Base-by-base conservation (phyloP, 2,113 vertebrate genomes). In the Leucopsar rothschildi region DNA sequence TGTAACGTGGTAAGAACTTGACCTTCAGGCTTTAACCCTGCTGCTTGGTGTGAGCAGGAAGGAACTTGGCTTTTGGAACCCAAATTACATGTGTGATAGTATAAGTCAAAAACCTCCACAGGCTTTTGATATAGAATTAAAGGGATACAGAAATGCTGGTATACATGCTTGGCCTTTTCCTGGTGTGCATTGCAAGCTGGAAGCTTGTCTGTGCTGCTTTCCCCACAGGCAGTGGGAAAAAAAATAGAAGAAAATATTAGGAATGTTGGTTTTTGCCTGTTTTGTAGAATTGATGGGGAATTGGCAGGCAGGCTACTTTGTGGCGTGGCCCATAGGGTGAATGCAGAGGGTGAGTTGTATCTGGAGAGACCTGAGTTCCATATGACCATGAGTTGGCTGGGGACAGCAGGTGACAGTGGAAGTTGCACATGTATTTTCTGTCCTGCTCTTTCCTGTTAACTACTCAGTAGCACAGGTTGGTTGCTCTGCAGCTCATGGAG, bases 381-480 rank as follows among this genome's bases (percentile, higher is more conserved):
- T 1, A 0, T 28, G 15, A 28, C 25, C 1, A 0, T 1, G 50
- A 53, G 63, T 1, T 3, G 6, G 13, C 3, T 55, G 16, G 45
- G 9, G 55, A 2, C 42, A 28, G 55, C 24, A 20, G 50, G 3
- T 7, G 39, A 6, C 25, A 7, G 9, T 1, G 39, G 68, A 28
- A 19, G 24, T 4, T 23, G 37, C 28, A 6, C 10, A 0, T 2
- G 21, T 29, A 3, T 44, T 49, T 77, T 40, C 37, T 57, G 23
- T 68, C 35, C n/a, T 17, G 3, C 4, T 37, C 40, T 64, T 78
- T 40, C 11, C 42, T 12, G 0, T 52, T 66, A 14, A 12, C 6
- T 18, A 0, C 29, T 50, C 12, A 12, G 28, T 5, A 31, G 60
- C 9, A 3, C 37, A 11, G 22, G 12, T 5, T 27, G 60, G 29